Evolutionary conservation across 2,888 invertebrate species (phyloP).

Genomic region (Epistrophe grossulariae): DNA sequence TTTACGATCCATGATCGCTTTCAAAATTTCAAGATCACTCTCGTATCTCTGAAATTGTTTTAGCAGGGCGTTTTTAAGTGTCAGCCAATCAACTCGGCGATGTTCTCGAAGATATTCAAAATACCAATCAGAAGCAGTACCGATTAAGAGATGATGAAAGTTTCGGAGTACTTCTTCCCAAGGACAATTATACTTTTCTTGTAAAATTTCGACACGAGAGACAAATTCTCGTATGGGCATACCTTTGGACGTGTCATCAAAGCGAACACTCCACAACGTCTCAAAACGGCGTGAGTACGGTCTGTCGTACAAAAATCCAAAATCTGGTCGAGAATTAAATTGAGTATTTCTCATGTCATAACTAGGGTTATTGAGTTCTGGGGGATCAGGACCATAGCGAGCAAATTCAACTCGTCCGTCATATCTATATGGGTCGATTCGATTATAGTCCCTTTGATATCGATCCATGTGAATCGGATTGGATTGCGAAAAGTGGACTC

Average conservation of each 20-base stretch:
- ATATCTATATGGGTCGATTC: no score
- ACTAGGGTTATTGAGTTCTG: no score
- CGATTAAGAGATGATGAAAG: neutral
- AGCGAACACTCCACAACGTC: no score
- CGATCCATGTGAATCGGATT: no score
- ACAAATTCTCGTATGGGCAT: neutral
- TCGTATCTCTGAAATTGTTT: constrained; percentile 16
- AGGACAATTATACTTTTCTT: neutral
- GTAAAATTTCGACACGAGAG: neutral
- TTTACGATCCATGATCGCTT: constrained; percentile 18
- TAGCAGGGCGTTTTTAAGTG: constrained; percentile 8
- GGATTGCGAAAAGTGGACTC: no score
- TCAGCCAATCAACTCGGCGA: constrained; percentile 9
- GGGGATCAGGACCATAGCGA: no score
- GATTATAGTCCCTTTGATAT: no score
- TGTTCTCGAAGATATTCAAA: neutral
- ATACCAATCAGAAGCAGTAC: neutral
- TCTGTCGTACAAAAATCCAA: no score
- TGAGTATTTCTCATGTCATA: no score
- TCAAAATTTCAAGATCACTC: constrained; percentile 9
- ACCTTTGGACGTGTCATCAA: neutral
- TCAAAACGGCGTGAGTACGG: no score
- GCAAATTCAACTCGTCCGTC: no score
- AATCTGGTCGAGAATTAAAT: no score
- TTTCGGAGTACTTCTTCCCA: neutral